Evolutionary conservation across 2,888 invertebrate species (phyloP).

Genomic region (Gibbula magus): DNA sequence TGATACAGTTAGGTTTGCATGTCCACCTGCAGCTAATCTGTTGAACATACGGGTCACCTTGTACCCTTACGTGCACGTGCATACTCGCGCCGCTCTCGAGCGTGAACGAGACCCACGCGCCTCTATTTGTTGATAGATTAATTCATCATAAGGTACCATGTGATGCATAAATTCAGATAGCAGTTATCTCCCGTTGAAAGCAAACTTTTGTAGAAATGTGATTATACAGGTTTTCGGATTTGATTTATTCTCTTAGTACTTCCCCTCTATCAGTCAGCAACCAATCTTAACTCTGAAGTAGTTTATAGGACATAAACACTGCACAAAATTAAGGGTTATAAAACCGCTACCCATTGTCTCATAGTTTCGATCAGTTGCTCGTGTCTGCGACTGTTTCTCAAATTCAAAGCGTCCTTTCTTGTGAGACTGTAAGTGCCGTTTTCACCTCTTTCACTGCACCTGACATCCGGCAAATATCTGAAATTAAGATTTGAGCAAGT

Average conservation of each 20-base stretch:
- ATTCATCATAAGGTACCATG: background rate
- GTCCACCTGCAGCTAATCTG: no score
- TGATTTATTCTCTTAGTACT: no score
- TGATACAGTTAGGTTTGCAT: no score
- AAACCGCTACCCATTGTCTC: background rate
- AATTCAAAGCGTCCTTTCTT: background rate
- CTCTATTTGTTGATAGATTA: background rate
- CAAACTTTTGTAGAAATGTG: no score
- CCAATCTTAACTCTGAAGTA: no score
- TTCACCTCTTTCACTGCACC: conserved; percentile 4
- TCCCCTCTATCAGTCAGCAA: no score
- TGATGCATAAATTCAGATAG: background rate
- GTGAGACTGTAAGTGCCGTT: background rate
- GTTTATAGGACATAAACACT: no score
- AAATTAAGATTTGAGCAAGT: conserved; percentile 15
- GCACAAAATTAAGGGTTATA: no score
- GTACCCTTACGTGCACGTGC: background rate
- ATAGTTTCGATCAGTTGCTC: background rate
- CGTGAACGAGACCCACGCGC: background rate
- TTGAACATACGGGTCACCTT: no score
- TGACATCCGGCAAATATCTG: background rate
- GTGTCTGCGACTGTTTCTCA: background rate
- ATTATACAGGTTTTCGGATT: no score
- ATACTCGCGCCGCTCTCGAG: background rate
- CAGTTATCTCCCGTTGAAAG: background rate